Percentiles rank a stretch among this genome's conserved stretches.
These are phyloP conservation scores for Cheilosia pagana DNA, from an alignment of 2,888 invertebrate genomes.

Conservation along the genomic window DNA sequence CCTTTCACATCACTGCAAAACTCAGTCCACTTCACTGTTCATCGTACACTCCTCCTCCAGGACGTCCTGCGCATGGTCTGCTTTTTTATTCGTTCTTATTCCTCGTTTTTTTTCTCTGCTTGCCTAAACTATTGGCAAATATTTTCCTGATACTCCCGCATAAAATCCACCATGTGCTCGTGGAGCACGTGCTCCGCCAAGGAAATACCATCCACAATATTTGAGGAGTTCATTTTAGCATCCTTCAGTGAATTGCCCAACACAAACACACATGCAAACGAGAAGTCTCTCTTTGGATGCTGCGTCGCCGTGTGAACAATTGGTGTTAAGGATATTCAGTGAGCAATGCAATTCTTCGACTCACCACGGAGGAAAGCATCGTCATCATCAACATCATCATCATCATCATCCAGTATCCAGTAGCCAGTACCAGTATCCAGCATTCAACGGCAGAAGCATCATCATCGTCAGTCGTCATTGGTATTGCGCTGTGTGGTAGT, in stretches of 20 bases:
- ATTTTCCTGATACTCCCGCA: slow-evolving; percentile 47
- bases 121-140: slow-evolving; percentile 56
- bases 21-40: slow-evolving; percentile 59
- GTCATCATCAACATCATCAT: slow-evolving; percentile 34
- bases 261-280: background rate
- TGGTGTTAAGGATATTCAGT: slow-evolving; percentile 43
- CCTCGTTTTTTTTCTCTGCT: slow-evolving; percentile 16
- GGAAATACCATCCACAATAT: slow-evolving; percentile 49
- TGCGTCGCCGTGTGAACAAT: slow-evolving; percentile 45
- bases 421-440: slow-evolving; percentile 37
- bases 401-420: slow-evolving; percentile 19
- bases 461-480: slow-evolving; percentile 55
- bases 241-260: slow-evolving; percentile 35
- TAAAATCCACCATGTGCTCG: slow-evolving; percentile 65
- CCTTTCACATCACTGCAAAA: slow-evolving; percentile 67
- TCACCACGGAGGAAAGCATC: slow-evolving; percentile 29
- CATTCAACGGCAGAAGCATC: slow-evolving; percentile 12
- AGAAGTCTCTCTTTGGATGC: slow-evolving; percentile 40
- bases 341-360: slow-evolving; percentile 65
- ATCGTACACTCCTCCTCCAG: slow-evolving; percentile 69
- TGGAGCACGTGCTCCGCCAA: slow-evolving; percentile 51
- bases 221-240: slow-evolving; percentile 54
- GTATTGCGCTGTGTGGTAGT: slow-evolving; percentile 50
- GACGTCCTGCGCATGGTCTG: slow-evolving; percentile 56
- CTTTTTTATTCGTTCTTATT: slow-evolving; percentile 21